These are phyloP conservation scores for Acleris cristana DNA, from an alignment of 2,888 invertebrate genomes.

Conservation along the genomic window DNA sequence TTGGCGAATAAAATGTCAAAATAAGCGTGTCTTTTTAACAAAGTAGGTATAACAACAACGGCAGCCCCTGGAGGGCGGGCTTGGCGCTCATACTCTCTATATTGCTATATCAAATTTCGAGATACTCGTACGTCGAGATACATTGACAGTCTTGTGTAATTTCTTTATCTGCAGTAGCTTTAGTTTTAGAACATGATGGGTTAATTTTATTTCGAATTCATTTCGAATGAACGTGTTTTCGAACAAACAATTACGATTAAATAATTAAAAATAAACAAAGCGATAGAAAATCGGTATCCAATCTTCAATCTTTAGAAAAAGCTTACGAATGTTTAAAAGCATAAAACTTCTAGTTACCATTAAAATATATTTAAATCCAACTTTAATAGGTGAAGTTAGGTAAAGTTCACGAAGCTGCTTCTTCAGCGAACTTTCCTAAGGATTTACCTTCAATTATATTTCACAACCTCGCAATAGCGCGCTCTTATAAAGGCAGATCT, in stretches of 20 bases:
- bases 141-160: constrained; percentile 15
- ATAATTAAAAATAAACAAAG: not conserved
- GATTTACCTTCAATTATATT: constrained; percentile 38
- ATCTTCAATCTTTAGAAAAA: too few relatives aligned
- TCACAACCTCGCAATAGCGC: constrained; percentile 47
- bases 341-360: not conserved
- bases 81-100: constrained; percentile 27
- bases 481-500: constrained; percentile 55
- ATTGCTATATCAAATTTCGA: constrained; percentile 31
- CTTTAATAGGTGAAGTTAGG: constrained; percentile 13
- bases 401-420: constrained; percentile 16
- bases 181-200: not conserved
- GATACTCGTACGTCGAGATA: constrained; percentile 29
- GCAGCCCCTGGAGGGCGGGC: constrained; percentile 23
- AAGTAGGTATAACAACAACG: constrained; percentile 29
- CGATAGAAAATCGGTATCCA: too few relatives aligned
- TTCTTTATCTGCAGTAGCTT: not conserved
- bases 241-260: not conserved
- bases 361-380: not conserved
- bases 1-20: too few relatives aligned
- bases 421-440: constrained; percentile 22
- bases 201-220: not conserved
- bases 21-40: constrained; percentile 39
- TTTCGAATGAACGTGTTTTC: not conserved
- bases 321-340: not conserved